phyloP scores from a whole-genome alignment of 2,113 vertebrate genomes.

The Oostethus manadensis region DNA sequence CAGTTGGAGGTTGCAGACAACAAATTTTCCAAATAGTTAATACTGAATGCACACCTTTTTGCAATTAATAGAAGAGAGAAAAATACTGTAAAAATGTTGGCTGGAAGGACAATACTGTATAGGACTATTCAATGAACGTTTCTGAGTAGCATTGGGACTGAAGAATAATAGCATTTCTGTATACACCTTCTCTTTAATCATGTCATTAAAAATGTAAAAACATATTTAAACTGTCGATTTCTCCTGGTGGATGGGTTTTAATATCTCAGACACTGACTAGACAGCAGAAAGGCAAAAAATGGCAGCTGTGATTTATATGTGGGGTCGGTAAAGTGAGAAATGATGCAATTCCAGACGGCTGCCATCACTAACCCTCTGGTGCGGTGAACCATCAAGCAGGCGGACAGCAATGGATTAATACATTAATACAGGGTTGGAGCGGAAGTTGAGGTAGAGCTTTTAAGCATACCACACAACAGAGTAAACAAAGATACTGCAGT shows the following conservation, averaged over 20 bases:
- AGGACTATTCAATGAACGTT: not conserved
- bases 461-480: slow-evolving; percentile 16
- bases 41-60: not conserved
- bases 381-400: slow-evolving; percentile 29
- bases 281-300: slow-evolving; percentile 11
- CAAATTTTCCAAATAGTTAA: not conserved
- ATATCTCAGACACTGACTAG: slow-evolving; percentile 4
- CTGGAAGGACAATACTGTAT: no score
- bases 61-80: not conserved
- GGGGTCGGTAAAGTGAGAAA: slow-evolving; percentile 13
- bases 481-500: slow-evolving; percentile 33
- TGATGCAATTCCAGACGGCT: slow-evolving; percentile 35
- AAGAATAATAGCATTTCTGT: not conserved
- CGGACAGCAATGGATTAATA: slow-evolving; percentile 24
- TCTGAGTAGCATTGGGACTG: not conserved
- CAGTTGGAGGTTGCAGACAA: not conserved
- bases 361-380: slow-evolving; percentile 40
- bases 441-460: slow-evolving; percentile 24
- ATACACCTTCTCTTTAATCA: not conserved
- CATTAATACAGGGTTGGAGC: slow-evolving; percentile 20
- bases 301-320: slow-evolving; percentile 8
- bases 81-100: no score
- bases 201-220: not conserved
- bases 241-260: not conserved
- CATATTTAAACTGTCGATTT: not conserved